Conservation (phyloP, 2,113 vertebrate genomes). For the Physeter macrocephalus region DNA sequence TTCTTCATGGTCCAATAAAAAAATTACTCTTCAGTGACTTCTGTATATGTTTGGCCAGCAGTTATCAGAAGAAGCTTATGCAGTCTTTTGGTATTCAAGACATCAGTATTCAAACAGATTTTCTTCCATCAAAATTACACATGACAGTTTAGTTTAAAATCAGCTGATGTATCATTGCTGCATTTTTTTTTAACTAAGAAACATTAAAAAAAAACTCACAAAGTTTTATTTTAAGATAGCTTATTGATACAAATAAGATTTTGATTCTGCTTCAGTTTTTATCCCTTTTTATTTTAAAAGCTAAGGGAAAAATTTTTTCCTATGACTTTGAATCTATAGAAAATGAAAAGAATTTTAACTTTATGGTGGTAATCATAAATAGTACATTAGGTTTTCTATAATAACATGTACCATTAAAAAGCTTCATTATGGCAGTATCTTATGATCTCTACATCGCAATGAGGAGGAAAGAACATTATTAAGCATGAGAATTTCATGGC, state of each 20-base stretch:
- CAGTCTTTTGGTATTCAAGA: neutral
- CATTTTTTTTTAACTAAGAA: neutral
- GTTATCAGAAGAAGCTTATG: neutral
- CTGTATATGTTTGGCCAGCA: neutral
- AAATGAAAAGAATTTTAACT: conserved; percentile 52
- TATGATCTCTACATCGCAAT: neutral
- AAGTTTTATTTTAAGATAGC: neutral
- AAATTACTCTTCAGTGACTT: neutral
- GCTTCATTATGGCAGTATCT: conserved; percentile 11
- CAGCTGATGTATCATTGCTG: neutral
- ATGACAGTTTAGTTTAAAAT: neutral
- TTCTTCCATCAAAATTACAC: neutral
- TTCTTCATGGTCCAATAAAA: neutral
- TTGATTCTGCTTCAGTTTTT: neutral
- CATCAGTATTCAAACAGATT: neutral
- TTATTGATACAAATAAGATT: neutral
- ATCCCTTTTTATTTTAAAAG: conserved; percentile 22
- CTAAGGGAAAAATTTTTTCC: neutral
- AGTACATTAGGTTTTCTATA: conserved; percentile 61
- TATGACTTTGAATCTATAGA: conserved; percentile 35
- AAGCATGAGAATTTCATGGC: conserved; percentile 42
- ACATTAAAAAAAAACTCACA: neutral
- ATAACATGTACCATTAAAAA: conserved; percentile 54
- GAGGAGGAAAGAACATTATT: conserved; percentile 20
- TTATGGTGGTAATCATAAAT: conserved; percentile 56